Base-by-base conservation (phyloP, 2,113 vertebrate genomes). In the Vulpes ferrilata region DNA sequence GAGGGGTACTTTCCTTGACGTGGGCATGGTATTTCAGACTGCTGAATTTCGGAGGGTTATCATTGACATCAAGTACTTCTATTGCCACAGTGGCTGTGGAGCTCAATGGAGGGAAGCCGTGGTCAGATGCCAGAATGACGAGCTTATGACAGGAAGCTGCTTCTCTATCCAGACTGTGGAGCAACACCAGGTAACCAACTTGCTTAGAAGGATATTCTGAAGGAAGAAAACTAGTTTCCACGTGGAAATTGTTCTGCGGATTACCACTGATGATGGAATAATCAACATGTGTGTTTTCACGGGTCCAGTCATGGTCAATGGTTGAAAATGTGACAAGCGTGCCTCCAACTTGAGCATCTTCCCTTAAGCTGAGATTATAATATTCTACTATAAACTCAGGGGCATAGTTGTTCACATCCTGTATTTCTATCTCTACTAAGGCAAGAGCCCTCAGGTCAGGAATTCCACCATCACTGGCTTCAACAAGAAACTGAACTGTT, bases 31-130 rank as follows among this genome's bases (percentile, higher is more conserved):
- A 99, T 57, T 99, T 98, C 0, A 53, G 78, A 60, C 97, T 99
- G 94, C 92, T 98, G 93, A 99, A 99, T 32, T 98, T 88, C 3
- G 99, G 99, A 5, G 99, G 91, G 30, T 99, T 99, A 96, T 99
- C 99, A 93, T 99, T 99, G 95, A 98, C 98, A 98, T 99, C 99
- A 7, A 99, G 98, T 53, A 99, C 99, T 10, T 98, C 99, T 95
- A 99, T 98, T 9, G 97, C 98, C 0, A 99, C 94, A 0, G 98
- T 93, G 3, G 98, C 97, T 27, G 99, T 99, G 91, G 99, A 99
- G 95, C 99, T 99, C 78, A 99, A 93, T 2, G 99, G 98, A 51
- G 99, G 99, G 0, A 11, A 98, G 96, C 99, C 99, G 19, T 1
- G 97, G 89, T 99, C 99, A 64, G 98, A 99, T 4, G 99, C 99